These are phyloP conservation scores for Acinonyx jubatus DNA, from an alignment of 2,113 vertebrate genomes.

Conservation along the genomic window DNA sequence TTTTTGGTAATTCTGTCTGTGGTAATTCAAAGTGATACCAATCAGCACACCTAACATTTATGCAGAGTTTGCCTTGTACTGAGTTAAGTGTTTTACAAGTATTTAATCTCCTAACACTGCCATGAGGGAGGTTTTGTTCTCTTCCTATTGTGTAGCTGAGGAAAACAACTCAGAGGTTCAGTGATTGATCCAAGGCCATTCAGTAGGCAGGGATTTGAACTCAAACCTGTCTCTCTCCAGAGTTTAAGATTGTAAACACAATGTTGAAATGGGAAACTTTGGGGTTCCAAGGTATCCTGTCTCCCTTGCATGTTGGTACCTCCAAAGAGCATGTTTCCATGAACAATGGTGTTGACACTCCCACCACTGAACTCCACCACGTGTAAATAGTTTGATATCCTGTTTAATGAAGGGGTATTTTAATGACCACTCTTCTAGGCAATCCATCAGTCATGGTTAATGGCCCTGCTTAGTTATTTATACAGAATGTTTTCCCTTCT, in stretches of 20 bases:
- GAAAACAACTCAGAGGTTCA: neutral
- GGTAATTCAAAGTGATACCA: conserved; percentile 53
- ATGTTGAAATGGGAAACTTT: neutral
- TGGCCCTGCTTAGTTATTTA: conserved; percentile 71
- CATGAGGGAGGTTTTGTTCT: neutral
- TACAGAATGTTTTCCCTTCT: conserved; percentile 64
- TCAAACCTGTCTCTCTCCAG: neutral
- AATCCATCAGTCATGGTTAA: conserved; percentile 74
- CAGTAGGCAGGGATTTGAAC: neutral
- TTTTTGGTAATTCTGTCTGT: conserved; percentile 46
- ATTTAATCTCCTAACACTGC: conserved; percentile 58
- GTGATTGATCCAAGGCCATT: neutral
- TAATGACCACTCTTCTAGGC: conserved; percentile 72
- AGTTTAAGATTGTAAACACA: neutral
- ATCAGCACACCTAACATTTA: conserved; percentile 6
- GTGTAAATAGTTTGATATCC: conserved; percentile 72
- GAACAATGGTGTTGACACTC: conserved; percentile 23
- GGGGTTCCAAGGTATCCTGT: neutral
- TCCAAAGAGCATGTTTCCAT: conserved; percentile 40
- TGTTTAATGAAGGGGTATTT: conserved; percentile 72
- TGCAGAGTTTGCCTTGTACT: conserved; percentile 45
- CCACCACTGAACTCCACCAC: neutral
- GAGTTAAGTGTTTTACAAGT: conserved; percentile 64
- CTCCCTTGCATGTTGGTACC: neutral
- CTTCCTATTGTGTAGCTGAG: conserved; percentile 24